Base-by-base conservation (phyloP, 37 sponge, comb jelly and placozoan genomes). In the Crambe crambe region DNA sequence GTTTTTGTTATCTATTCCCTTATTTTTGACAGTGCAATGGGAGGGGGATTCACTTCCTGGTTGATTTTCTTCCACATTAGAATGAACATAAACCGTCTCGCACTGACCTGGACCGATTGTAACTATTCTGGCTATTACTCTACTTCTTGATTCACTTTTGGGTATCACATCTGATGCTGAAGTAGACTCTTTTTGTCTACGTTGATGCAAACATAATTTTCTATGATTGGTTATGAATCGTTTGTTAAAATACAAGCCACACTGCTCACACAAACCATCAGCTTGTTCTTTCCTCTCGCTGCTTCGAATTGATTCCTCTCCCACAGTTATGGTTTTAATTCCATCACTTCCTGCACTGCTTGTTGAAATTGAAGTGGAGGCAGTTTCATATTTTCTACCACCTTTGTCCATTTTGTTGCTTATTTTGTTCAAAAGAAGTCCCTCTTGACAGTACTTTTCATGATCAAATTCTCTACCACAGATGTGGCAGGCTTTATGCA, bases 201-300 rank as follows among this genome's bases (percentile, higher is more conserved):
- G 20, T 36, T 18, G 21, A 26, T 58, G 59, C 25, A 12, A 31
- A 21, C 81, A 80, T 17, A 37, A 32, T 31, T 31, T 58, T 23
- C 59, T 41, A 41, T 80, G 81, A 15, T 68, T 41, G 10, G 37
- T 8, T 0, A 80, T 39, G 21, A 61, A 80, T 5, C 42, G 70
- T n/a, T 56, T 70, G 1, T 70, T 56, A 23, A 71, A 70, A n/a
- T 60, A 59, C 30, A 35, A 18, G 10, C 81, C 81, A 57, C 81
- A 80, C 42, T 59, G 40, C 30, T 59, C 57, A 40, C 81, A 80
- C 12, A 23, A 10, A 12, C 32, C 27, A 15, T 57, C 2, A 2
- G 59, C 21, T 26, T 18, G 25, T n/a, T n/a, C n/a, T 4, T 58
- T 58, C 59, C 25, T 58, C 21, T 4, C 59, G 25, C 54, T 51